These are phyloP conservation scores for Setophaga kirtlandii DNA, from an alignment of 2,113 vertebrate genomes.

Conservation along the genomic window DNA sequence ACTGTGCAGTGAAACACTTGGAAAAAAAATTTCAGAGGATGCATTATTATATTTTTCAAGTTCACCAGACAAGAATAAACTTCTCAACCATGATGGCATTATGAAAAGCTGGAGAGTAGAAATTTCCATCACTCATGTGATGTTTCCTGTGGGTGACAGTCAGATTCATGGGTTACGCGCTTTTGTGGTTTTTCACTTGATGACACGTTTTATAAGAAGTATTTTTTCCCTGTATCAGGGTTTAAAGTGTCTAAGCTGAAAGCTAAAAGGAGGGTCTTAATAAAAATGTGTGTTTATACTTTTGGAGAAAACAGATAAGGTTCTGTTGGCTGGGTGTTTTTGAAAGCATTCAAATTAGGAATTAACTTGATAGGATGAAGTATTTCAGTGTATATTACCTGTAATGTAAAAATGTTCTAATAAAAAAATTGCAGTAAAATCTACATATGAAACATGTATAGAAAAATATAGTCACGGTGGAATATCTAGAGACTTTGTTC, in stretches of 20 bases:
- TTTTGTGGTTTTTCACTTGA: conserved; percentile 15
- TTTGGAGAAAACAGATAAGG: background rate
- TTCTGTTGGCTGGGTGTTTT: background rate
- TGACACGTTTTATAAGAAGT: background rate
- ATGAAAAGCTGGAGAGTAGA: background rate
- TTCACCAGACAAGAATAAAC: background rate
- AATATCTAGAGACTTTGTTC: background rate
- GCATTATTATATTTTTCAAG: background rate
- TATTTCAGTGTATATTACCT: background rate
- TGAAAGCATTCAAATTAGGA: background rate
- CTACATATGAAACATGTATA: background rate
- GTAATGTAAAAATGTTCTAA: background rate
- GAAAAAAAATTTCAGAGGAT: background rate
- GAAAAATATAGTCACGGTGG: rapidly evolving
- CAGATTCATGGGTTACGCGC: background rate
- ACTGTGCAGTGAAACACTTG: background rate
- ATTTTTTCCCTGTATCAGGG: background rate
- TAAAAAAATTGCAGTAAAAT: background rate
- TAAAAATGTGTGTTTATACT: background rate
- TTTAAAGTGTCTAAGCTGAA: conserved; percentile 1
- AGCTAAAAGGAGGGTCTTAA: background rate
- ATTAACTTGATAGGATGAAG: background rate
- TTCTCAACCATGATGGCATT: background rate
- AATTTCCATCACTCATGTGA: background rate
- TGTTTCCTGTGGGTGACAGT: background rate